Base-by-base conservation (phyloP, 1,140 invertebrate genomes). In the Helicorthomorpha holstii region DNA sequence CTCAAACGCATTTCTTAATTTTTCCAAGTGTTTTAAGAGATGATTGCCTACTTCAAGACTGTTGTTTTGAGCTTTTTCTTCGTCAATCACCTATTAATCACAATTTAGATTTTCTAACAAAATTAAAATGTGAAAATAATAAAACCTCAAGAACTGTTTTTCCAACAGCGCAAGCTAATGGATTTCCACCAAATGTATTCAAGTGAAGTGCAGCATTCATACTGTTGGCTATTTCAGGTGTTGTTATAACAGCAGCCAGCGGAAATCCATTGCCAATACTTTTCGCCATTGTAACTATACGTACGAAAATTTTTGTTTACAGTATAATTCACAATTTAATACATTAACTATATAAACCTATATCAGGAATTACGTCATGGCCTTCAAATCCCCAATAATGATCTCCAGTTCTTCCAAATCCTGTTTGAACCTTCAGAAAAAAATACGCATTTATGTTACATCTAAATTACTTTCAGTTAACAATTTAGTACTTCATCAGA, bases 161-260 rank as follows among this genome's bases (percentile, higher is more conserved):
- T 22, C 90, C 94, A 12, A 87, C 82, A 27, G 84, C 77, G 59
- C 80, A 88, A 2, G 88, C 83, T 56, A 98, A 58, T 0, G 94
- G 88, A 72, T 95, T 96, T 4, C 94, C 94, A 4, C 89, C 91
- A 66, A 83, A 98, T 0, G 94, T 98, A 64, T 98, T 98, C 63
- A 97, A 97, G 69, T 94, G 88, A 7, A 77, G 63, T 0, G 87
- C 87, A 57, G 76, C 71, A 0, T 74, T 74, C 57, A 96, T 72
- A 3, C 74, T 73, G 14, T 77, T 64, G 0, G 91, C 85, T 50
- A 98, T 87, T 65, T 85, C 78, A 3, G 77, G 75, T 0, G 83
- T 93, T 0, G 92, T 96, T 0, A 94, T 82, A 0, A 97, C 88
- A 16, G 91, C 92, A 1, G 81, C 92, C 62, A 98, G 67, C 0